Evolutionary conservation across 2,797 vertebrate genomes (phyloP), one percentile per base, ranked within the genome.

Genomic region (Phaenicophaeus curvirostris): DNA sequence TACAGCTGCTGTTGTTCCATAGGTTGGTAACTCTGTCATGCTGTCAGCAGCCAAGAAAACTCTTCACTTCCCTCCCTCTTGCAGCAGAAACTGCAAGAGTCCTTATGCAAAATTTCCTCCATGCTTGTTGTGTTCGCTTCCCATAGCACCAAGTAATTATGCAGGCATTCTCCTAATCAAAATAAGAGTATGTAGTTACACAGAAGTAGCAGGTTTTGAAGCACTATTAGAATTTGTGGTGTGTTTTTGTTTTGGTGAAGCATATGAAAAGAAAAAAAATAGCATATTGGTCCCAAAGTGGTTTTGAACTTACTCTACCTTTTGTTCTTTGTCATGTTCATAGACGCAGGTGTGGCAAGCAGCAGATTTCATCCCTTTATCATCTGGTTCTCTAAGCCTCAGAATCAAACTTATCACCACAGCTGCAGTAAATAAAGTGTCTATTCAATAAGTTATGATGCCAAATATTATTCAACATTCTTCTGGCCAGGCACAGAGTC

Each of bases 391-490:
- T 94, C 89, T 93, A 91, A 97, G 53, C 68, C 76, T 65, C 77
- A 87, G 94, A 98, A 96, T 89, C 94, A 94, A 88, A 92, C 86
- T 83, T 92, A 96, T 97, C 90, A 88, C 77, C 84, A 96, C 97
- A 98, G 96, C 94, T 97, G 97, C 80, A 97, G 94, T 95, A 97
- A 96, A 97, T 98, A 97, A 98, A 97, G 59, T 95, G 87, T 94
- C 91, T 95, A 55, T 94, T 97, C 94, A 94, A 50, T 94, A 89
- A 65, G 48, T 90, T 97, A 87, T 84, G 61, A 94, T 97, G 91
- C 87, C 93, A 98, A 96, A 95, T 97, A 96, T 96, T 96, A 95
- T 96, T 96, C 91, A 88, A 77, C 91, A 95, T 97, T 97, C 93
- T 96, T 97, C 96, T 96, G 94, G 74, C 73, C 84, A 96, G 82